Base-by-base conservation (phyloP, 2,797 vertebrate genomes). In the Enteromius thamalakanensis region DNA sequence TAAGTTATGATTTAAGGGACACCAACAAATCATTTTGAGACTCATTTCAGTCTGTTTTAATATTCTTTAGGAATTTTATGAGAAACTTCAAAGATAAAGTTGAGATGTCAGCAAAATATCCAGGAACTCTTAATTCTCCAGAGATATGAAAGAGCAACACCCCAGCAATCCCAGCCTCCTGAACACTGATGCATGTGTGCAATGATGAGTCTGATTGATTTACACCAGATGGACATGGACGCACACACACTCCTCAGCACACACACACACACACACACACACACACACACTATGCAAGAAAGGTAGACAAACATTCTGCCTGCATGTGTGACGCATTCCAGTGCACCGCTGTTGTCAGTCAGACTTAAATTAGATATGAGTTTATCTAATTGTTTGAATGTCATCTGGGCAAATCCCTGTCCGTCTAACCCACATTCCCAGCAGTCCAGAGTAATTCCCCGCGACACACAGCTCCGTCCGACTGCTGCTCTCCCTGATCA, bases 141-240 rank as follows among this genome's bases (percentile, higher is more conserved):
- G 37, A 42, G 21, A 69, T 42, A 45, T 15, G 3, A 51, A 72
- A 51, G 45, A 51, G 69, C 64, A 42, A 69, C 40, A 72, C n/a
- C 51, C 40, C 42, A 71, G 70, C n/a, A 15, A 49, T 42, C 77
- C 69, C 70, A 29, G 40, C 49, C 72, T 77, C 8, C 15, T 47
- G 78, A 81, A 83, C 72, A 77, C 79, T 71, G 64, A 80, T 82
- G 84, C 70, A 80, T 70, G 49, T 75, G 79, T 97, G 90, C 92
- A 60, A 79, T 94, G 95, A 96, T 94, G 93, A 94, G 93, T 92
- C 94, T 94, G 95, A 96, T 94, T 96, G 96, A 97, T 97, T 96
- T 95, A 95, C 96, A 96, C 95, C 96, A 97, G 96, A 97, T 96
- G 96, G 96, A 93, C 94, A 95, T 95, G 81, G 40, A 91, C 92